Evolutionary conservation across 2,888 invertebrate species (phyloP).

Genomic region (Conchocele bisecta): DNA sequence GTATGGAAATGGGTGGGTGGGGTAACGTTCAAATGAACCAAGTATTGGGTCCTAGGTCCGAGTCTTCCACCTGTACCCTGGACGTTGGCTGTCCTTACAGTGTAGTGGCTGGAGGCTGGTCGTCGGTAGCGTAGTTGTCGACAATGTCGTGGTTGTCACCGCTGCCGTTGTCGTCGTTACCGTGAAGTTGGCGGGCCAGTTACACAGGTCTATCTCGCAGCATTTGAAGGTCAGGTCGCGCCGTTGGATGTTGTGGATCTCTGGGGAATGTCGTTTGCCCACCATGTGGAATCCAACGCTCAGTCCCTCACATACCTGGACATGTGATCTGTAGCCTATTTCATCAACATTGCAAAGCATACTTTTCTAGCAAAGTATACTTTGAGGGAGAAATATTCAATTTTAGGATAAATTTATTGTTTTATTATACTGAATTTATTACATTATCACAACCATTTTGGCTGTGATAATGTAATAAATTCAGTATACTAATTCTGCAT

Average conservation of each 20-base stretch:
- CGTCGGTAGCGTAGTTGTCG: constrained; percentile 15
- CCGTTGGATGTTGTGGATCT: neutral
- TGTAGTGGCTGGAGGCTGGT: constrained; percentile 12
- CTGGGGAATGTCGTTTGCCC: constrained; percentile 35
- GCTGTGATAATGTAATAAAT: too few relatives aligned
- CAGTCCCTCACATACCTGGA: constrained; percentile 45
- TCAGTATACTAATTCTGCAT: too few relatives aligned
- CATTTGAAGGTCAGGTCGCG: constrained; percentile 48
- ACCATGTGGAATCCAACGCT: constrained; percentile 36
- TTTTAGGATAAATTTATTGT: too few relatives aligned
- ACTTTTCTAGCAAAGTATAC: too few relatives aligned
- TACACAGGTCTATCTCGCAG: constrained; percentile 37
- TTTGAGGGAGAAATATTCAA: too few relatives aligned
- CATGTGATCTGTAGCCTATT: too few relatives aligned
- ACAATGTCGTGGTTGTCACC: constrained; percentile 10
- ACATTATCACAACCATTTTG: too few relatives aligned
- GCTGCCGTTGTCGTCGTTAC: constrained; percentile 15
- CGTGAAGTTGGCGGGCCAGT: constrained; percentile 37
- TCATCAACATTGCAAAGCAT: too few relatives aligned
- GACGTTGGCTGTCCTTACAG: constrained; percentile 11
- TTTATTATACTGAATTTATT: too few relatives aligned
- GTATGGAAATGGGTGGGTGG: too few relatives aligned
- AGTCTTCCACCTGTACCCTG: neutral
- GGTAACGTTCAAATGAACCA: too few relatives aligned
- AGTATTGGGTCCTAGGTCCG: too few relatives aligned